A percentile compares a stretch with the other conserved stretches of the same genome.
Evolutionary conservation across 2,113 vertebrate species (phyloP).

Genomic region (Heterocephalus glaber): DNA sequence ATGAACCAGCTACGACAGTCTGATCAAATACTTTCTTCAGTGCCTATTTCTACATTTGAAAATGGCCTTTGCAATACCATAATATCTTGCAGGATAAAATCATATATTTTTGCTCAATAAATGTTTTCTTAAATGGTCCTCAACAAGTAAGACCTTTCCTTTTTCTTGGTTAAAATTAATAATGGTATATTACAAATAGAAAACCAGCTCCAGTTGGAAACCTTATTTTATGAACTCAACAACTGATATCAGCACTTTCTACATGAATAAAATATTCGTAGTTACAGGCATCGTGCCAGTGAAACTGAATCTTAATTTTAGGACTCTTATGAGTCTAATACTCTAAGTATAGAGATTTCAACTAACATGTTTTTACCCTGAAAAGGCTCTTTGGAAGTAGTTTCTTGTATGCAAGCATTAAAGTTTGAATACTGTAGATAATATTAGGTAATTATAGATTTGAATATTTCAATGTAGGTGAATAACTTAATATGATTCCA

Average conservation of each 20-base stretch:
- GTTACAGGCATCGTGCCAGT: neutral
- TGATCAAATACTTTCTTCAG: neutral
- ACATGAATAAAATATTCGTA: neutral
- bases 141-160: neutral
- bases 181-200: neutral
- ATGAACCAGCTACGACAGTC: neutral
- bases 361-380: neutral
- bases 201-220: neutral
- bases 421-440: neutral
- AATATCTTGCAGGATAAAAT: neutral
- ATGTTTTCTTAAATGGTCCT: neutral
- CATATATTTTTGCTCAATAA: neutral
- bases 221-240: slow-evolving; percentile 28
- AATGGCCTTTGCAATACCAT: neutral
- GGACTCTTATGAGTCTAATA: neutral
- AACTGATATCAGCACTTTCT: neutral
- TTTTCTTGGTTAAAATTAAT: neutral
- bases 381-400: neutral
- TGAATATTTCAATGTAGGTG: neutral
- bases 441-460: neutral
- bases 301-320: slow-evolving; percentile 15
- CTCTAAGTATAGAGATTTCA: neutral
- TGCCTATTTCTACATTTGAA: neutral
- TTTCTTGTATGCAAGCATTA: neutral
- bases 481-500: slow-evolving; percentile 1